Percentiles rank a stretch among this genome's conserved stretches.
Evolutionary conservation across 2,797 vertebrate species (phyloP).

Genomic region (Neoniphon sammara): DNA sequence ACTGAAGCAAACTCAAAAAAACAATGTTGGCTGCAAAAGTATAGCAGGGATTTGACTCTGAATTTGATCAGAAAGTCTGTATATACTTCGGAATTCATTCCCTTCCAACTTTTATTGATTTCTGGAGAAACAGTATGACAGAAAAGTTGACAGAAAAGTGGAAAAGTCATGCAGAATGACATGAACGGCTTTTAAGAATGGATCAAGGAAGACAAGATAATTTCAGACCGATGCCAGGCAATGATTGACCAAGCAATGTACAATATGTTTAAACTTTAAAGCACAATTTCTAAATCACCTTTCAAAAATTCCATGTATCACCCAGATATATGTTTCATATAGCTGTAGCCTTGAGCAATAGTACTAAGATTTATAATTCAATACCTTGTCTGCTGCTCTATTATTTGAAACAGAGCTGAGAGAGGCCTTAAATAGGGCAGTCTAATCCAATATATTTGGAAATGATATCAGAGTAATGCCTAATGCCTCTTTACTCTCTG

Average conservation of each 20-base stretch:
- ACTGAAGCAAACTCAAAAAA: constrained; percentile 1
- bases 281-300: constrained; percentile 21
- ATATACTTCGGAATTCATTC: constrained; percentile 7
- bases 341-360: neutral
- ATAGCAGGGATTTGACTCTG: neutral
- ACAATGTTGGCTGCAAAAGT: neutral
- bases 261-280: neutral
- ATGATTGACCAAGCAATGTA: no score
- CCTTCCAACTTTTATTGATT: neutral
- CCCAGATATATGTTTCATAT: constrained; percentile 12
- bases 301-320: neutral
- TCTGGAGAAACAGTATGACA: neutral
- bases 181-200: neutral
- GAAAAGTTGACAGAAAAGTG: neutral
- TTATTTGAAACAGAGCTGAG: constrained; percentile 14
- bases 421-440: constrained; percentile 1
- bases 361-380: constrained; percentile 42
- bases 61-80: neutral
- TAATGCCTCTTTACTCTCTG: constrained; percentile 11
- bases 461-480: constrained; percentile 11
- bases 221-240: neutral
- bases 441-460: constrained; percentile 12
- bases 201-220: neutral
- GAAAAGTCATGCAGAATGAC: neutral
- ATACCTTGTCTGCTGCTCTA: constrained; percentile 2